A percentile compares a stretch with the other conserved stretches of the same genome.
phyloP scores from a whole-genome alignment of 2,888 invertebrate species.

The Merodon equestris region DNA sequence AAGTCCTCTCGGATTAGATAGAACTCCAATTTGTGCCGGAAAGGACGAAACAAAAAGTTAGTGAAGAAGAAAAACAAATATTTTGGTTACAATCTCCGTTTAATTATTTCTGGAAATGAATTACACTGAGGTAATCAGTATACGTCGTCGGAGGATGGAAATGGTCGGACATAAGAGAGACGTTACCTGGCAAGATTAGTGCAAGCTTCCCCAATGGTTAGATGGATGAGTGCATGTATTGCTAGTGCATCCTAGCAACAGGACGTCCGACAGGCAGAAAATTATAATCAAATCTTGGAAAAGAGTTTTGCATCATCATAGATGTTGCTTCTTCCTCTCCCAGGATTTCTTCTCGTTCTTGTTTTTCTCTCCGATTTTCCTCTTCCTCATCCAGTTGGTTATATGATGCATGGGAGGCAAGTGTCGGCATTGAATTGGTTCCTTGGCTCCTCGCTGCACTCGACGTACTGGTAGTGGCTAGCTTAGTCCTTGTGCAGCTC shows the following conservation, averaged over 20 bases:
- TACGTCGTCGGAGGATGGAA: background rate
- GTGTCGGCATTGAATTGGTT: slow-evolving; percentile 6
- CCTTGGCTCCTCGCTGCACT: slow-evolving; percentile 7
- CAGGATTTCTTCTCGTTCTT: background rate
- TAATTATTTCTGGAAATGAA: slow-evolving; percentile 57
- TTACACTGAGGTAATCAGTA: slow-evolving; percentile 50
- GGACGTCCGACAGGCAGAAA: slow-evolving; percentile 28
- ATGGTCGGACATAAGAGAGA: too few relatives aligned
- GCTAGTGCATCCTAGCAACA: slow-evolving; percentile 11
- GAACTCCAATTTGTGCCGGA: slow-evolving; percentile 22
- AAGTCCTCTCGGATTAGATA: slow-evolving; percentile 3
- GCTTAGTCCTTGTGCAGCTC: slow-evolving; percentile 18
- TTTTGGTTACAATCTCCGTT: slow-evolving; percentile 36
- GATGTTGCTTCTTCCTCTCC: slow-evolving; percentile 10
- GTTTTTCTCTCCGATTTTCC: background rate
- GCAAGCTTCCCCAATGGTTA: too few relatives aligned
- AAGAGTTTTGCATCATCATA: slow-evolving; percentile 51
- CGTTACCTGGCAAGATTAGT: too few relatives aligned
- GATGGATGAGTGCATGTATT: too few relatives aligned
- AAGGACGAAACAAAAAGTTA: background rate
- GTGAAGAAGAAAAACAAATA: slow-evolving; percentile 1
- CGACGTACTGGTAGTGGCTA: background rate
- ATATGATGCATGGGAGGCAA: too few relatives aligned
- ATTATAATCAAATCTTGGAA: slow-evolving; percentile 58
- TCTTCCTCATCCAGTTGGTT: too few relatives aligned